These are phyloP conservation scores for Daubentonia madagascariensis DNA, from an alignment of 2,113 vertebrate species.

Conservation along the genomic window DNA sequence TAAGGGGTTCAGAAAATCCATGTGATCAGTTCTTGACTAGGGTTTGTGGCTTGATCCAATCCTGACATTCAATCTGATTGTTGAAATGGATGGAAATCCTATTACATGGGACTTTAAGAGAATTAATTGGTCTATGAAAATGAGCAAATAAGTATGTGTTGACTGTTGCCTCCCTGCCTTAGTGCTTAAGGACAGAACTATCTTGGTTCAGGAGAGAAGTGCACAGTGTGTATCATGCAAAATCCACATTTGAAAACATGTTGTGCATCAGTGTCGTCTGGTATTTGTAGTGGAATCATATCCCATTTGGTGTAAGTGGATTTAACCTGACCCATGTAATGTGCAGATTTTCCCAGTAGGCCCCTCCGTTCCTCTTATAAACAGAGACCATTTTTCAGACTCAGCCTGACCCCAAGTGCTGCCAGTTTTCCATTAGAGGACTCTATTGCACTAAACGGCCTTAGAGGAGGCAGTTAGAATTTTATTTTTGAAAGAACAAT, in stretches of 20 bases:
- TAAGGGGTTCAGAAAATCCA: not conserved
- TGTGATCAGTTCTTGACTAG: not conserved
- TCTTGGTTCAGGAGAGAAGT: not conserved
- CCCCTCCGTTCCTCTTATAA: slow-evolving; percentile 37
- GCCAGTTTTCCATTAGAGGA: slow-evolving; percentile 55
- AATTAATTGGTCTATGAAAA: not conserved
- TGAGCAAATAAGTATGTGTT: not conserved
- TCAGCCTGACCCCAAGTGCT: slow-evolving; percentile 6
- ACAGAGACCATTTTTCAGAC: slow-evolving; percentile 47
- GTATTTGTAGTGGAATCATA: slow-evolving; percentile 31
- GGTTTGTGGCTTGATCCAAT: not conserved
- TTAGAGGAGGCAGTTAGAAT: slow-evolving; percentile 32
- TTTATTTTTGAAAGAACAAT: slow-evolving; percentile 59
- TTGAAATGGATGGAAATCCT: not conserved
- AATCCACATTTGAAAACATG: not conserved
- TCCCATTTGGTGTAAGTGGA: slow-evolving; percentile 30
- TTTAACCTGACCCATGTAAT: slow-evolving; percentile 34
- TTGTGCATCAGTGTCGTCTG: not conserved
- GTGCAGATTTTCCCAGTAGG: slow-evolving; percentile 44
- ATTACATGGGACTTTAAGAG: not conserved
- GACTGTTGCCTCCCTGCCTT: not conserved
- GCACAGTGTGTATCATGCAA: fast-evolving
- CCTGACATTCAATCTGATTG: not conserved
- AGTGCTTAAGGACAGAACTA: not conserved
- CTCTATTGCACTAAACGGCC: slow-evolving; percentile 7